phyloP scores from a whole-genome alignment of 2,797 vertebrate species.

The Labeo calbasu region DNA sequence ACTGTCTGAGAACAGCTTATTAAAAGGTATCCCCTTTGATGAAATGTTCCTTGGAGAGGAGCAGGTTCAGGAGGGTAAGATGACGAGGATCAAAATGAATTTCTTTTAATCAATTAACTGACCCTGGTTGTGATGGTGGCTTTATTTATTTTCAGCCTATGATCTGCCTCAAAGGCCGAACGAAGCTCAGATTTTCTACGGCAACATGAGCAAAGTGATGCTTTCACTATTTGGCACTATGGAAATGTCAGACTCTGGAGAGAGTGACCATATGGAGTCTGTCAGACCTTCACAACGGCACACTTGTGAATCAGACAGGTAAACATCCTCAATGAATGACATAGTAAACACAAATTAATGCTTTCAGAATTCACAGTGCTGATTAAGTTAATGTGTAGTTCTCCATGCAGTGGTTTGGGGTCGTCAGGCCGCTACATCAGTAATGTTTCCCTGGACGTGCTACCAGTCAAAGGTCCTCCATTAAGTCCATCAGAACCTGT shows the following conservation, averaged over 20 bases:
- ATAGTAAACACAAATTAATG: neutral
- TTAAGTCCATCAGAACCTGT: constrained; percentile 68
- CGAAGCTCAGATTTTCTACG: constrained; percentile 88
- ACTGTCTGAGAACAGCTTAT: constrained; percentile 83
- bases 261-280: constrained; percentile 66
- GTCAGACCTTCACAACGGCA: constrained; percentile 59
- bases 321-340: constrained; percentile 24
- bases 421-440: constrained; percentile 70
- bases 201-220: constrained; percentile 85
- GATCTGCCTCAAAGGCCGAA: constrained; percentile 86
- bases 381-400: constrained; percentile 23
- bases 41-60: constrained; percentile 90
- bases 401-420: constrained; percentile 68
- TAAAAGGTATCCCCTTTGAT: constrained; percentile 84
- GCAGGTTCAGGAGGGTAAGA: constrained; percentile 84
- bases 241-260: constrained; percentile 61
- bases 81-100: neutral
- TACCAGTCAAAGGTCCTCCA: constrained; percentile 94
- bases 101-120: neutral
- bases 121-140: neutral
- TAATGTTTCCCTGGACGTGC: constrained; percentile 87
- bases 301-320: constrained; percentile 77
- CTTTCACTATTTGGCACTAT: constrained; percentile 82
- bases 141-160: constrained; percentile 73
- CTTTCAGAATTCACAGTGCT: neutral